phyloP scores from a whole-genome alignment of 2,797 vertebrate genomes.

The Amniataba percoides region DNA sequence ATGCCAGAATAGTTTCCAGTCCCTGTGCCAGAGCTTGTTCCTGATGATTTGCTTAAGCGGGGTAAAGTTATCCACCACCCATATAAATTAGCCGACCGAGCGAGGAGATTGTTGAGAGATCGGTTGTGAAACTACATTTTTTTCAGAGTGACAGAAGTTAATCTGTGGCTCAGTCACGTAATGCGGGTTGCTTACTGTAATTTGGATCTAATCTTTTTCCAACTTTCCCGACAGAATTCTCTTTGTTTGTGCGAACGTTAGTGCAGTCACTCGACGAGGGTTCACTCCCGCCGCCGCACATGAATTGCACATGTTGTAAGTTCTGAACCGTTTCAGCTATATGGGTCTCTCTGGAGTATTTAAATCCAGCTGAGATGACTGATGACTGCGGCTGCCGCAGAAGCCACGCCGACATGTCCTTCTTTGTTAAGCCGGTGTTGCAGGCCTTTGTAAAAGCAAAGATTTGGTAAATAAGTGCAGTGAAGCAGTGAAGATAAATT shows the following conservation, averaged over 20 bases:
- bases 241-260: conserved; percentile 29
- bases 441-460: conserved; percentile 73
- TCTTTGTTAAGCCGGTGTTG: conserved; percentile 57
- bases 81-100: conserved; percentile 14
- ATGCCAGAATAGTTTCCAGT: conserved; percentile 15
- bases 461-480: conserved; percentile 81
- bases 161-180: conserved; percentile 4
- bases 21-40: conserved; percentile 26
- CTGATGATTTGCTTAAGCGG: conserved; percentile 44
- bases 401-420: conserved; percentile 72
- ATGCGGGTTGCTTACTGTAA: conserved; percentile 17
- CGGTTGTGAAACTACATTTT: background rate
- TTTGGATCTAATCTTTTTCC: conserved; percentile 20
- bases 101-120: conserved; percentile 27
- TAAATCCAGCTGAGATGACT: conserved; percentile 79
- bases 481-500: conserved; percentile 79
- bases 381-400: conserved; percentile 72
- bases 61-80: conserved; percentile 25
- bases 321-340: conserved; percentile 60
- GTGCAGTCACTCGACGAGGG: conserved; percentile 10
- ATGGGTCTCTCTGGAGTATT: conserved; percentile 68
- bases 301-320: conserved; percentile 53
- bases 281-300: conserved; percentile 33
- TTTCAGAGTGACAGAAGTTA: conserved; percentile 10
- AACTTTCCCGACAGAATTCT: conserved; percentile 12